Percentiles rank a stretch among this genome's conserved stretches.
Evolutionary conservation across 92 coral and sea anemone genomes (phyloP).

Genomic region (Micromussa lordhowensis): DNA sequence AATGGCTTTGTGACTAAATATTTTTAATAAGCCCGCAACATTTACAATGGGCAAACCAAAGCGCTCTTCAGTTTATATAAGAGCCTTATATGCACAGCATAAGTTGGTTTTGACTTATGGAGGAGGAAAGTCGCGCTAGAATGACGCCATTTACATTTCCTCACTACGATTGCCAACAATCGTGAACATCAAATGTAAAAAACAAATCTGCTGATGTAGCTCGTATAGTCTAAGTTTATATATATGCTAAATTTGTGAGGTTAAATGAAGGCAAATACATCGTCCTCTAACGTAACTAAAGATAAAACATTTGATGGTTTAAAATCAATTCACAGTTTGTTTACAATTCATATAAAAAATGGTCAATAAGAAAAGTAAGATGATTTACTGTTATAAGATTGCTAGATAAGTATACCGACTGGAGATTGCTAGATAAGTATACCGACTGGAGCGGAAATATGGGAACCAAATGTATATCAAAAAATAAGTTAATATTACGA

Average conservation of each 20-base stretch:
- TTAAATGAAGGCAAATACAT: too few species aligned
- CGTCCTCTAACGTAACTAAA: background rate
- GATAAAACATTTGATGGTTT: too few species aligned
- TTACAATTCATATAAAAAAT: too few species aligned
- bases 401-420: background rate
- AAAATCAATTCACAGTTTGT: too few species aligned
- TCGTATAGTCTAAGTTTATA: background rate
- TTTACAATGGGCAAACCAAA: constrained; percentile 23
- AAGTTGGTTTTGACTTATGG: background rate
- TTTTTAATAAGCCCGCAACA: constrained; percentile 17
- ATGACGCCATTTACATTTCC: constrained; percentile 17
- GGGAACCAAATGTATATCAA: too few species aligned
- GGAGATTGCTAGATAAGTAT: too few species aligned
- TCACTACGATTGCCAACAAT: background rate
- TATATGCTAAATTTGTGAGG: background rate
- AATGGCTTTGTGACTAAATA: background rate
- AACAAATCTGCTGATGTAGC: background rate
- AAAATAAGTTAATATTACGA: too few species aligned
- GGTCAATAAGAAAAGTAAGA: too few species aligned
- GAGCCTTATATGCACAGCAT: background rate
- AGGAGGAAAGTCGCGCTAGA: background rate
- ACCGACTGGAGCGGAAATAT: background rate
- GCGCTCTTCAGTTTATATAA: background rate
- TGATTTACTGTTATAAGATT: too few species aligned
- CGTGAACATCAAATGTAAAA: background rate